Conservation (phyloP, 2,113 vertebrate species). For the Pachypanchax playfairii region DNA sequence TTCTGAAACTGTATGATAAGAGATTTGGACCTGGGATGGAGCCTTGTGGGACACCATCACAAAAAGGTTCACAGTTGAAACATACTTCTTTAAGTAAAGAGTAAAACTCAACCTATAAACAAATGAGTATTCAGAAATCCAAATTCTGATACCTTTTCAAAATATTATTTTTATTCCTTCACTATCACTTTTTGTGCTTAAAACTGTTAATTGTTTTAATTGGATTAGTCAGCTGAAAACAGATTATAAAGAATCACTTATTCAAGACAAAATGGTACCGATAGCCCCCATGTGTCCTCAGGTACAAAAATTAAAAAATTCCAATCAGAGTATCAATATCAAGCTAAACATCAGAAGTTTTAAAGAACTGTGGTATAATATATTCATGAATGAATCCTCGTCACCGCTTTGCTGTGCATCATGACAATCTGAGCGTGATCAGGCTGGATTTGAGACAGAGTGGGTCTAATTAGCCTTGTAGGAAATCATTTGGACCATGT, state of each 20-base stretch:
- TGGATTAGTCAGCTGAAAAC: constrained; percentile 39
- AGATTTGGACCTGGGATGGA: too few species aligned
- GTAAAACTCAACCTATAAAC: too few species aligned
- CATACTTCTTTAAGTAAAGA: too few species aligned
- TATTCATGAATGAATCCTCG: constrained; percentile 15
- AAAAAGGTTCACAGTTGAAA: too few species aligned
- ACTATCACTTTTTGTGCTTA: background rate
- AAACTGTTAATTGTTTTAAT: constrained; percentile 34
- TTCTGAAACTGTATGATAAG: too few species aligned
- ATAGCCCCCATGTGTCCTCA: background rate
- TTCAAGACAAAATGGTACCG: background rate
- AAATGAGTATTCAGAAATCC: too few species aligned
- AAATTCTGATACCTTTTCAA: too few species aligned
- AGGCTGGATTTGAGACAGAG: constrained; percentile 33
- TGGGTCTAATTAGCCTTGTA: constrained; percentile 56
- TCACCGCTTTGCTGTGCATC: constrained; percentile 15
- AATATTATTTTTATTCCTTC: too few species aligned
- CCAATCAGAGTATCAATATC: constrained; percentile 2
- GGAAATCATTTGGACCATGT: constrained; percentile 47
- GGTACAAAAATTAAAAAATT: background rate
- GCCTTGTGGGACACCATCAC: too few species aligned
- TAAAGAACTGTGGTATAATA: background rate
- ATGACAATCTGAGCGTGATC: constrained; percentile 35
- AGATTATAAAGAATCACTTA: background rate
- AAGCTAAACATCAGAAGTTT: background rate